These are phyloP conservation scores for Pantherophis alleghaniensis DNA, from an alignment of 2,797 vertebrate species.

Conservation along the genomic window DNA sequence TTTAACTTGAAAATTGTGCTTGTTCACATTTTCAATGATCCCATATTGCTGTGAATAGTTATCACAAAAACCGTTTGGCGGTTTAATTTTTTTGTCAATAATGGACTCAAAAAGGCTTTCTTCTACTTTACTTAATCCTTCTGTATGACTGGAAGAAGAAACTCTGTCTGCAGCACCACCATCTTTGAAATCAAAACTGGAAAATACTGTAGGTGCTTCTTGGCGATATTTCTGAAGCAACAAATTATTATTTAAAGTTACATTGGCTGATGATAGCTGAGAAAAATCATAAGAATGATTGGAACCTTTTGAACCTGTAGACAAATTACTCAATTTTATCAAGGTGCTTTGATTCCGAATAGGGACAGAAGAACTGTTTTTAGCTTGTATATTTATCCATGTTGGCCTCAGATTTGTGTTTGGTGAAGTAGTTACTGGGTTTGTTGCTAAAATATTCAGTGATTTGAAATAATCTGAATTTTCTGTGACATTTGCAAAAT, in stretches of 20 bases:
- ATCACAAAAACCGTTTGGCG: conserved; percentile 71
- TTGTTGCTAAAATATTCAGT: conserved; percentile 65
- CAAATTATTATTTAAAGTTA: conserved; percentile 66
- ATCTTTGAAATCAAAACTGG: conserved; percentile 66
- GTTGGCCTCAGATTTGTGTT: conserved; percentile 67
- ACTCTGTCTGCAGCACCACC: conserved; percentile 62
- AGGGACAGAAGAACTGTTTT: conserved; percentile 63
- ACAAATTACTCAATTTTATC: conserved; percentile 65
- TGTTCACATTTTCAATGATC: conserved; percentile 66
- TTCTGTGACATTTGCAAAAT: conserved; percentile 69
- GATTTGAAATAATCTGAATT: conserved; percentile 77
- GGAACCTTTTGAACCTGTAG: conserved; percentile 68
- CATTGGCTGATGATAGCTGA: conserved; percentile 66
- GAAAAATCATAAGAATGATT: conserved; percentile 71
- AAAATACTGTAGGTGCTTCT: conserved; percentile 63
- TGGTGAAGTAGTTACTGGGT: conserved; percentile 63
- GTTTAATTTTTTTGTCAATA: conserved; percentile 77
- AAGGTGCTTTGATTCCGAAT: conserved; percentile 72
- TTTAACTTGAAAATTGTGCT: conserved; percentile 68
- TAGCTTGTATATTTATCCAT: conserved; percentile 68
- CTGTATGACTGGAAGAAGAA: conserved; percentile 64
- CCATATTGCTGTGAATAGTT: conserved; percentile 67
- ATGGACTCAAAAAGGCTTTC: conserved; percentile 72
- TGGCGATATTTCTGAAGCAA: conserved; percentile 73
- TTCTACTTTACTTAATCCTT: conserved; percentile 70